Base-by-base conservation (phyloP, 2,113 vertebrate species). In the Columba janthina region DNA sequence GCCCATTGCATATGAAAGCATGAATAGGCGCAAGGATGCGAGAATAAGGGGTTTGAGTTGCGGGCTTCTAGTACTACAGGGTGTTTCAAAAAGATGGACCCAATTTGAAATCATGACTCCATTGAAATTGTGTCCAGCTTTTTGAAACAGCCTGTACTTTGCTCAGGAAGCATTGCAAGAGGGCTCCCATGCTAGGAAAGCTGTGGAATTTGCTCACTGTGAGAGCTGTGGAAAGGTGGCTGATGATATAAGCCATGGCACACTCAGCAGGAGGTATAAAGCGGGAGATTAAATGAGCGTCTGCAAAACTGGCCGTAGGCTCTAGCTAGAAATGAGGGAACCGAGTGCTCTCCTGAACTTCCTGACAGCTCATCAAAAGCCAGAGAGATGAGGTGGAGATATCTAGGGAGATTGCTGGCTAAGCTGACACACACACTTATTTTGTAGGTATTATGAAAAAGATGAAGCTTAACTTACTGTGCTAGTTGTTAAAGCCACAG, bases 221-320 rank as follows among this genome's bases (percentile, higher is more conserved):
- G 91, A 72, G 85, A 91, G 88, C 62, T 61, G 60, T 11, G 76
- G 85, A 89, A 72, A 94, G 89, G 94, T 90, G 94, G 19, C 65
- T 62, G 84, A 14, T 94, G 91, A 85, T 56, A 57, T 29, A 91
- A 73, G 92, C 31, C 95, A 95, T 11, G 60, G 73, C 86, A 65
- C 32, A 20, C 70, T 85, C 83, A 84, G 89, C 76, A 85, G 65
- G 67, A 75, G 46, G 16, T 46, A 88, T 89, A 60, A 93, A 91
- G 90, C 66, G 61, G 80, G 88, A 93, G 93, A 58, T 36, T 90
- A 66, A 67, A 83, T 51, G 57, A 56, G 44, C 67, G 92, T 72
- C 91, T 90, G 79, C 3, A 11, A 85, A 93, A 76, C 65, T 8
- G 11, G 81, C 61, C 48, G 12, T 67, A 24, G 88, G 92, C 57